Evolutionary conservation across 2,797 vertebrate genomes (phyloP).

Genomic region (Cichlasoma orientale): DNA sequence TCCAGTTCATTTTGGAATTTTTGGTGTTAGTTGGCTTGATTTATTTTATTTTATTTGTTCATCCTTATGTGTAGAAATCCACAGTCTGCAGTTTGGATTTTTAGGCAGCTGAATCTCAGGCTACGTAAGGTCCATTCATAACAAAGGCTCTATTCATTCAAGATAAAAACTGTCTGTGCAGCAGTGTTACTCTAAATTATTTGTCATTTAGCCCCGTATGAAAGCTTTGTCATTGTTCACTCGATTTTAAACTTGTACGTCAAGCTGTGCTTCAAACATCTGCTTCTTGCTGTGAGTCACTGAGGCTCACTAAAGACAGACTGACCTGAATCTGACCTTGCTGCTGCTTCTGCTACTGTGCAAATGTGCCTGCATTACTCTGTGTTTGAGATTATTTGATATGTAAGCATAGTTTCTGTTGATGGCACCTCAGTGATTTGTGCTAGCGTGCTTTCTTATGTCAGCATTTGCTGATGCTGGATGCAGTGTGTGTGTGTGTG

Average conservation of each 20-base stretch:
- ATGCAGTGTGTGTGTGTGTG: constrained; percentile 4
- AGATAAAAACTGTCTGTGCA: background rate
- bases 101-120: background rate
- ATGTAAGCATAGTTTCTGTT: constrained; percentile 18
- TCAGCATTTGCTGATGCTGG: constrained; percentile 19
- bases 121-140: background rate
- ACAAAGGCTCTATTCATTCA: background rate
- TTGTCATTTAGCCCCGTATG: background rate
- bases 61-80: background rate
- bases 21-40: too few relatives aligned
- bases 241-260: background rate
- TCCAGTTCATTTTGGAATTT: too few relatives aligned
- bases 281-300: constrained; percentile 24
- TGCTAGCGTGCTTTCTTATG: constrained; percentile 5
- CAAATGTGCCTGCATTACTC: background rate
- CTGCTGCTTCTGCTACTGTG: background rate
- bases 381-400: constrained; percentile 21
- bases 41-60: background rate
- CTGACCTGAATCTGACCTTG: constrained; percentile 42
- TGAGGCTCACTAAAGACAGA: constrained; percentile 14
- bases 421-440: constrained; percentile 34
- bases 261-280: constrained; percentile 39
- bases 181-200: background rate
- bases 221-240: background rate
- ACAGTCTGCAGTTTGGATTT: background rate